phyloP scores from a whole-genome alignment of 2,113 vertebrate species.

The Microtus richardsoni region DNA sequence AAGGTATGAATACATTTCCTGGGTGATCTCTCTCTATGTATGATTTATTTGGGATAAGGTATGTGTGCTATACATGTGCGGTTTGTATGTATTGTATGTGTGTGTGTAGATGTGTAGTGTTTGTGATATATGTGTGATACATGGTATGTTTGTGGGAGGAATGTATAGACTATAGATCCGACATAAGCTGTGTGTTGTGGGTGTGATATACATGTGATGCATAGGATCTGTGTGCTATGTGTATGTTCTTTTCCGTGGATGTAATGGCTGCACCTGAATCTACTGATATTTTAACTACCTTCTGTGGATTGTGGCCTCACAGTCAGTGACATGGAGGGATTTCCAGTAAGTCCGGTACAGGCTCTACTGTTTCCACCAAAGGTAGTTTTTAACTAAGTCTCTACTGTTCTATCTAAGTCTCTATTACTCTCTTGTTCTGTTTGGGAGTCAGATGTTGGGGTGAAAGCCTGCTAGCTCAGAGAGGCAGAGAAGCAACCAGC shows the following conservation, averaged over 20 bases:
- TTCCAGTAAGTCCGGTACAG: background rate
- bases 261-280: background rate
- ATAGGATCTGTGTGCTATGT: background rate
- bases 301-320: background rate
- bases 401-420: background rate
- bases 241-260: background rate
- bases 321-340: background rate
- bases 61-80: background rate
- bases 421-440: background rate
- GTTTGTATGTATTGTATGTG: background rate
- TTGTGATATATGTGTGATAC: background rate
- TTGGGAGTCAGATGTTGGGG: background rate
- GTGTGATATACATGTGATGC: background rate
- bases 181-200: background rate
- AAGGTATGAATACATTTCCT: background rate
- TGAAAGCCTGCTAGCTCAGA: background rate
- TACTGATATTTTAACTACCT: background rate
- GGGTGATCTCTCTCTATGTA: background rate
- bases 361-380: background rate
- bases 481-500: background rate
- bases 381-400: background rate
- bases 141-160: background rate
- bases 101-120: background rate
- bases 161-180: background rate
- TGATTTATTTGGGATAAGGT: background rate